Conservation (phyloP, 2,888 invertebrate genomes). For the Vesta saturnalis region DNA sequence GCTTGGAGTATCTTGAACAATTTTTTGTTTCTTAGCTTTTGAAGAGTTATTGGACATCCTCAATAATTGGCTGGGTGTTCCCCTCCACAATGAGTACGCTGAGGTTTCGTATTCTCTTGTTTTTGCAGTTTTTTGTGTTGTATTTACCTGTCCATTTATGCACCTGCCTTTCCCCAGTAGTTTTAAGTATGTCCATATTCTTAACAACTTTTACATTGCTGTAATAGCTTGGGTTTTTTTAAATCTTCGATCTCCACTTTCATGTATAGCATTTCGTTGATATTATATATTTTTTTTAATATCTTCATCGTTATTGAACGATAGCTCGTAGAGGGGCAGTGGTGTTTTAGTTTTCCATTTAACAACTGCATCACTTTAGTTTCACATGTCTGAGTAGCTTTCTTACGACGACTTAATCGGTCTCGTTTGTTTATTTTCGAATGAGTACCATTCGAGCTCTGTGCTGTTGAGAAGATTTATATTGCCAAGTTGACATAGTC, state of each 20-base stretch:
- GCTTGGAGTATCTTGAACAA: background rate
- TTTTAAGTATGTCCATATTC: conserved; percentile 27
- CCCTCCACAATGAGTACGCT: conserved; percentile 6
- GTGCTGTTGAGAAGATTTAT: conserved; percentile 17
- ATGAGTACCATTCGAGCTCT: conserved; percentile 17
- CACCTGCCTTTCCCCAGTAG: conserved; percentile 23
- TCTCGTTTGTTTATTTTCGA: too few relatives aligned
- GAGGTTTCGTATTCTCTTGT: conserved; percentile 10
- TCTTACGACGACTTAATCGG: too few relatives aligned
- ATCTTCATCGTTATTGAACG: conserved; percentile 22
- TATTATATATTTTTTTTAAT: conserved; percentile 30
- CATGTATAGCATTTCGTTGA: too few relatives aligned
- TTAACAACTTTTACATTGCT: too few relatives aligned
- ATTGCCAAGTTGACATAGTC: too few relatives aligned
- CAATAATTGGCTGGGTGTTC: too few relatives aligned
- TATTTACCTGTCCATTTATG: conserved; percentile 20
- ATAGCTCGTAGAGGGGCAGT: conserved; percentile 18
- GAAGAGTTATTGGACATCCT: conserved; percentile 10
- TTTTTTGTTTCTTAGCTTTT: conserved; percentile 18
- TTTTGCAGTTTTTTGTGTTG: conserved; percentile 4
- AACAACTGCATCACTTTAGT: background rate
- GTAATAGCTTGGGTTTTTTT: too few relatives aligned
- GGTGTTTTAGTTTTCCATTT: conserved; percentile 17
- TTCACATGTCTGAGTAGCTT: conserved; percentile 10
- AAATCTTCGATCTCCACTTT: conserved; percentile 25